Evolutionary conservation across 2,797 vertebrate species (phyloP).

Genomic region (Chaenodraco wilsoni): DNA sequence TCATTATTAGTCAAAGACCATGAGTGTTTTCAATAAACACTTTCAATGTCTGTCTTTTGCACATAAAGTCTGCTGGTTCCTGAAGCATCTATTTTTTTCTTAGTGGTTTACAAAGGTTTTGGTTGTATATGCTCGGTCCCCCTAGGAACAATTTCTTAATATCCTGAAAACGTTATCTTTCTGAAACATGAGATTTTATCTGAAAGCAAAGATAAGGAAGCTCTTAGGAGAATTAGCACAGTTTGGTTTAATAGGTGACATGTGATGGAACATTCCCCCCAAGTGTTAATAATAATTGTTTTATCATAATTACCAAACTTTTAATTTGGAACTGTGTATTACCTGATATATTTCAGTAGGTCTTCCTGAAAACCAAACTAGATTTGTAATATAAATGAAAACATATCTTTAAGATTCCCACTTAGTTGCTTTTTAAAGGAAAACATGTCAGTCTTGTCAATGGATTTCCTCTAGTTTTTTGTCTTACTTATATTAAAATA

Average conservation of each 20-base stretch:
- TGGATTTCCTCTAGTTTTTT: conserved; percentile 5
- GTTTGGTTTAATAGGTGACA: conserved; percentile 57
- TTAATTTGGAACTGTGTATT: conserved; percentile 31
- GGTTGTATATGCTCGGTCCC: background rate
- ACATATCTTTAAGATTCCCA: conserved; percentile 17
- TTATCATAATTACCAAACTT: conserved; percentile 30
- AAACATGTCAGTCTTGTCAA: conserved; percentile 27
- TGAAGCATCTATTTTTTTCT: conserved; percentile 13
- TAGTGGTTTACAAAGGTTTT: conserved; percentile 23
- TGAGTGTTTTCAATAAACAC: conserved; percentile 22
- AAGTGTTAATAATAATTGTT: conserved; percentile 3
- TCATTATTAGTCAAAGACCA: conserved; percentile 40
- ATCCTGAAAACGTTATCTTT: conserved; percentile 17
- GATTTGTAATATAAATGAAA: conserved; percentile 47
- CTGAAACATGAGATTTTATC: conserved; percentile 20
- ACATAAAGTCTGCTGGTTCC: conserved; percentile 14
- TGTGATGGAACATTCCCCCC: background rate
- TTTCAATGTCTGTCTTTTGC: conserved; percentile 25
- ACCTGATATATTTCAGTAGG: conserved; percentile 43
- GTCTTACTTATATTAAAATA: conserved; percentile 89
- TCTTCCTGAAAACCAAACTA: conserved; percentile 37
- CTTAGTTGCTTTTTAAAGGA: conserved; percentile 29
- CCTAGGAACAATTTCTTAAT: conserved; percentile 4
- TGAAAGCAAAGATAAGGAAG: conserved; percentile 60
- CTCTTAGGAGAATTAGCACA: conserved; percentile 57